phyloP scores from a whole-genome alignment of 1,140 invertebrate species.

The Pseudomyrmex flavicornis region DNA sequence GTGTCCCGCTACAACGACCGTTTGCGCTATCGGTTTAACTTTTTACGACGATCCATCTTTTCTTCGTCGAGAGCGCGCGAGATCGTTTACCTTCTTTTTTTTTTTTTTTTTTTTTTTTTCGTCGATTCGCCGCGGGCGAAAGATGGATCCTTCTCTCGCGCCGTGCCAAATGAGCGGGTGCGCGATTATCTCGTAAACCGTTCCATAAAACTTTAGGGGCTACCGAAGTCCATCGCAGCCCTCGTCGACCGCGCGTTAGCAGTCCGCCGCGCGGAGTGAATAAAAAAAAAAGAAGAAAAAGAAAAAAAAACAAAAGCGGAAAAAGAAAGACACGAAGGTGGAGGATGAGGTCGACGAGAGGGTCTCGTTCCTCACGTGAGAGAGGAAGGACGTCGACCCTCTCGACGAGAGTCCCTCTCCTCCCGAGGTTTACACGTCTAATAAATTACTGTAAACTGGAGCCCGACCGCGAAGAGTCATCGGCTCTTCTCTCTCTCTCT shows the following conservation, averaged over 20 bases:
- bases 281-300: not conserved
- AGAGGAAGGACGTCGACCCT: slow-evolving; percentile 76
- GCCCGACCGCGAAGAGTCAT: slow-evolving; percentile 59
- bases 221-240: slow-evolving; percentile 14
- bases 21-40: slow-evolving; percentile 38
- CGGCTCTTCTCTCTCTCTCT: slow-evolving; percentile 3
- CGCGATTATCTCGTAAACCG: slow-evolving; percentile 55
- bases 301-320: not conserved
- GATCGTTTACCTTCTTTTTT: slow-evolving; percentile 16
- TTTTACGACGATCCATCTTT: slow-evolving; percentile 36
- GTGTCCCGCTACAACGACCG: slow-evolving; percentile 13
- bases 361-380: slow-evolving; percentile 44
- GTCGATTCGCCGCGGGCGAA: slow-evolving; percentile 27
- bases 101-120: not conserved
- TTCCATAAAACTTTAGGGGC: slow-evolving; percentile 51
- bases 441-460: slow-evolving; percentile 83
- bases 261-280: not conserved
- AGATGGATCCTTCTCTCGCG: not conserved
- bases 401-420: slow-evolving; percentile 18
- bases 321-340: slow-evolving; percentile 27
- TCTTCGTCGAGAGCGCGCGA: not conserved
- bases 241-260: slow-evolving; percentile 37
- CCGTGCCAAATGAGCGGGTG: slow-evolving; percentile 14
- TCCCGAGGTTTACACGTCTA: slow-evolving; percentile 78
- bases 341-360: slow-evolving; percentile 45